Base-by-base conservation (phyloP, 2,888 invertebrate genomes). In the Apamea crenata region DNA sequence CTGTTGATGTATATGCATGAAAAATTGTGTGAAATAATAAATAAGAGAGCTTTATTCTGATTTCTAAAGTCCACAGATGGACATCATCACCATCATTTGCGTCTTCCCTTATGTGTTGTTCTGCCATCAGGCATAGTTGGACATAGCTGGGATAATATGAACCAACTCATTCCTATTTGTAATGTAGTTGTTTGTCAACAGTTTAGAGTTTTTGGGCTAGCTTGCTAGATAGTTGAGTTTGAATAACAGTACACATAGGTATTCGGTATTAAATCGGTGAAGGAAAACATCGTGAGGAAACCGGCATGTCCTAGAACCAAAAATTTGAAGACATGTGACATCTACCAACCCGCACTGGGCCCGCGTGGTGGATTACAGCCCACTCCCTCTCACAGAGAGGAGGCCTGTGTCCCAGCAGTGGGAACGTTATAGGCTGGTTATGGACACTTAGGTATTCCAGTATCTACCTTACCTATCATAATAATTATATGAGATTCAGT, bases 1-100 rank as follows among this genome's bases (percentile, higher is more conserved):
- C 40, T 71, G 76, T 69, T 79, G 74, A 86, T 47, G 16, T 47
- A 47, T 44, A 80, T 61, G 56, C 25, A 18, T 61, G 40, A 65
- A 47, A 53, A 12, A 63, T 66, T 61, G 7, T 25, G 7, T 69
- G 16, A 65, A 36, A 47, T 14, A 77, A 10, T n/a, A n/a, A 25
- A 29, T 16, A 14, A 21, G 32, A 25, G 1, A 12, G 4, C 14
- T 83, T 21, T 47, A 56, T 56, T 83, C 10, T 6, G n/a, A n/a
- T 29, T 44, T 1, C 16, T 1, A 2, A 18, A 40, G 25, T 21
- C 29, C 61, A n/a, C 47, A 47, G 47, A 0, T 1, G 47, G 5
- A 47, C 8, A 44, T 36, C 18, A 63, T 40, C 40, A 40, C 40
- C 40, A 40, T 40, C 6, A 40, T 40, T 40, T 40, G 40, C 40